phyloP scores from a whole-genome alignment of 2,797 vertebrate genomes.

The Cossypha polioptera region DNA sequence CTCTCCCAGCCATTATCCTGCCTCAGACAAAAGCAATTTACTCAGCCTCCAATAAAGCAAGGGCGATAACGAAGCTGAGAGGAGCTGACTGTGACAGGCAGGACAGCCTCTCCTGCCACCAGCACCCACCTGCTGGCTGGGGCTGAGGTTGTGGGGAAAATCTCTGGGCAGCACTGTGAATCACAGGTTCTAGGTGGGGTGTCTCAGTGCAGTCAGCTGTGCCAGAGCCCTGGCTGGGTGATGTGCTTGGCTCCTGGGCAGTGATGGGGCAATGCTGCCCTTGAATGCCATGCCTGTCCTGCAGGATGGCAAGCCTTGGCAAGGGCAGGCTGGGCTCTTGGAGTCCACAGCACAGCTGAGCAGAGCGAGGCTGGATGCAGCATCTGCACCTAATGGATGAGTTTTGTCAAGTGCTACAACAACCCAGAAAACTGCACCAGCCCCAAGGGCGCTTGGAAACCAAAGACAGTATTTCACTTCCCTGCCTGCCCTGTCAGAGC shows the following conservation, averaged over 20 bases:
- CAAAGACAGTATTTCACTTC: background rate
- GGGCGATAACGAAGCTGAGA: conserved; percentile 17
- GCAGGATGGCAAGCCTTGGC: background rate
- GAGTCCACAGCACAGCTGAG: background rate
- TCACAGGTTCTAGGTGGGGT: accelerated
- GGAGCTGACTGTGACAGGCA: background rate
- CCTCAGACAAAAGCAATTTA: conserved; percentile 70
- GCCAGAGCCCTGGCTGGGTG: background rate
- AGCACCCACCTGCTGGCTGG: background rate
- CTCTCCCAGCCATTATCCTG: conserved; percentile 46
- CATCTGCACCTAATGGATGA: background rate
- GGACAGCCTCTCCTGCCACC: background rate
- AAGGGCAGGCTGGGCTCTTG: background rate
- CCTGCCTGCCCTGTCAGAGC: background rate
- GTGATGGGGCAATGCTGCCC: background rate
- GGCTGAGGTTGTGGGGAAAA: background rate
- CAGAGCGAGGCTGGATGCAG: background rate
- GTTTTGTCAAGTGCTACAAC: background rate
- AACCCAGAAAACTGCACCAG: background rate
- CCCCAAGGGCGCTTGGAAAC: background rate
- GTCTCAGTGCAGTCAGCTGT: accelerated
- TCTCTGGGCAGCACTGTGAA: background rate
- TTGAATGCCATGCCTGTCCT: background rate
- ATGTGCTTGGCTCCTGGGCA: background rate
- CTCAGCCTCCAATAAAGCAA: conserved; percentile 53